Conservation (phyloP, 2,113 vertebrate species). For the Podilymbus podiceps region DNA sequence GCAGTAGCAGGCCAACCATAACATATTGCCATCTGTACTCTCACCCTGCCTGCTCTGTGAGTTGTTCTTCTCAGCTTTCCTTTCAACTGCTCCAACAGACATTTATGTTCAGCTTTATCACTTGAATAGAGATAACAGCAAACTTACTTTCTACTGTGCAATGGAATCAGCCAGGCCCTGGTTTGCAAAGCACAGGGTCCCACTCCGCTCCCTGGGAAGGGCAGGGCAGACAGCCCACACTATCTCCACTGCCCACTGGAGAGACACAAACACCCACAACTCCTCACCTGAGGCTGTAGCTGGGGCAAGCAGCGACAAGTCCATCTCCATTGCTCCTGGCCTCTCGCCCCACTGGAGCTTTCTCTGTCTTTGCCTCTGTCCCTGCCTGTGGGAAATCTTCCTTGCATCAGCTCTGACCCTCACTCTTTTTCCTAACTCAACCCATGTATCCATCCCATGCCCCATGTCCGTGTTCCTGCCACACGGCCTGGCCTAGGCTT, state of each 20-base stretch:
- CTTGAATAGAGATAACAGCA: not conserved
- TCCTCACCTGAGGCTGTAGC: not conserved
- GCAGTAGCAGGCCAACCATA: not conserved
- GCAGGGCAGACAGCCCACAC: not conserved
- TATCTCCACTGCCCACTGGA: not conserved
- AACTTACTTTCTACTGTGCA: not conserved
- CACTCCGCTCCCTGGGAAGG: not conserved
- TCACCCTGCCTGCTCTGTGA: not conserved
- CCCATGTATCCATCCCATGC: not conserved
- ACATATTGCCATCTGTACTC: not conserved
- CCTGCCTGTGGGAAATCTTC: not conserved
- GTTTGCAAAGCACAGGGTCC: not conserved
- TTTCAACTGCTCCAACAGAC: not conserved
- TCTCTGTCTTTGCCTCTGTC: not conserved
- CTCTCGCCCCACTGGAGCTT: not conserved
- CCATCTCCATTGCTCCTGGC: not conserved
- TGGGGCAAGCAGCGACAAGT: not conserved
- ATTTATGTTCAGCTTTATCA: slow-evolving; percentile 8
- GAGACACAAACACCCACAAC: not conserved
- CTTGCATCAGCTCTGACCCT: not conserved
- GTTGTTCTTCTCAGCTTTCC: not conserved
- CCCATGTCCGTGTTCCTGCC: rapidly evolving
- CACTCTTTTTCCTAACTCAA: not conserved
- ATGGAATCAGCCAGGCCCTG: not conserved
- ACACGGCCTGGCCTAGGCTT: not conserved